These are phyloP conservation scores for Scrobipalpa atriplicella DNA, from an alignment of 2,888 invertebrate species.

Conservation along the genomic window DNA sequence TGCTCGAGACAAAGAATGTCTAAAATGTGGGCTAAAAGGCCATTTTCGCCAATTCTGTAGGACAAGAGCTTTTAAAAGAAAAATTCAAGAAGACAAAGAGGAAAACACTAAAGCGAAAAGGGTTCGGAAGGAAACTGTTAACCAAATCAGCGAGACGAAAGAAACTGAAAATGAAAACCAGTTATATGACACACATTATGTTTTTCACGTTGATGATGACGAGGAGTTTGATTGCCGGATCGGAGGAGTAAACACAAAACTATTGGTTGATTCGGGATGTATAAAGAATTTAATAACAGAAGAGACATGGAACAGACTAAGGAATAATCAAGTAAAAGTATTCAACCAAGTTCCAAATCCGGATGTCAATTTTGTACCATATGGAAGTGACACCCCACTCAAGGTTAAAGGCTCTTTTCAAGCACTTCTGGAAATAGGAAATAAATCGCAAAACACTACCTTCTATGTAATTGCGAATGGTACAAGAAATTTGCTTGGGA, in stretches of 20 bases:
- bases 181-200: not conserved
- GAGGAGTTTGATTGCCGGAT: not conserved
- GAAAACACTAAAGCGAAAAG: not conserved
- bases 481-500: constrained; percentile 8
- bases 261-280: constrained; percentile 15
- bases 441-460: not conserved
- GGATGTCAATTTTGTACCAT: not conserved
- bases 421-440: not conserved
- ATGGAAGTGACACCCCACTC: constrained; percentile 2
- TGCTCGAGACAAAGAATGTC: not conserved
- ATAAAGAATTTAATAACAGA: constrained; percentile 13
- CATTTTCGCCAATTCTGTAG: constrained; percentile 3
- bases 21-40: not conserved
- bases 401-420: constrained; percentile 9
- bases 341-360: not conserved
- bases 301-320: not conserved
- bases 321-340: not conserved
- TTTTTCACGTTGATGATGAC: constrained; percentile 20
- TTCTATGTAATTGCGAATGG: constrained; percentile 1
- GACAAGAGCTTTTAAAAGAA: not conserved
- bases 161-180: not conserved
- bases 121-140: not conserved
- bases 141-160: not conserved
- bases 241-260: constrained; percentile 5
- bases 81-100: not conserved